Conservation (phyloP, 2,113 vertebrate species). For the human region DNA sequence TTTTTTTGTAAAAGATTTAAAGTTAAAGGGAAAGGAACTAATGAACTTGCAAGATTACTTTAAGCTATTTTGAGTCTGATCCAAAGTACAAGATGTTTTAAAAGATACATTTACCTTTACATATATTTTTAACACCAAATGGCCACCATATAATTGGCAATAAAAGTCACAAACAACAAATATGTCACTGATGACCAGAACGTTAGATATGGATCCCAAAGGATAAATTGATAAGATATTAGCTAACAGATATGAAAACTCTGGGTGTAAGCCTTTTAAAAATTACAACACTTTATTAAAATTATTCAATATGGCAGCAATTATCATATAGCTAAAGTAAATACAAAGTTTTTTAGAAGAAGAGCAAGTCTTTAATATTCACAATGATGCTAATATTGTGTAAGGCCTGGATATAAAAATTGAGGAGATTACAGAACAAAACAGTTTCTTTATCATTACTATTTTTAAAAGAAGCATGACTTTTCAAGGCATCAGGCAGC, state of each 20-base stretch:
- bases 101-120: conserved; percentile 31
- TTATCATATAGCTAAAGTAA: background rate
- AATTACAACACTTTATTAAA: background rate
- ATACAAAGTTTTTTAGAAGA: background rate
- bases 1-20: background rate
- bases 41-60: background rate
- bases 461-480: background rate
- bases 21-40: background rate
- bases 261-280: background rate
- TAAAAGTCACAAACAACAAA: conserved; percentile 2
- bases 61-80: background rate
- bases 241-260: background rate
- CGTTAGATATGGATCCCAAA: background rate
- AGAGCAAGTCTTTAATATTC: background rate
- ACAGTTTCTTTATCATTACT: background rate
- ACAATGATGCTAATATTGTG: background rate
- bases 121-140: conserved; percentile 31
- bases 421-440: background rate
- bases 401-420: background rate
- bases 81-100: conserved; percentile 36
- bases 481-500: background rate
- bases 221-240: background rate
- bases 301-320: background rate
- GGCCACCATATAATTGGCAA: conserved; percentile 1
- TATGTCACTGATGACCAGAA: background rate